These are phyloP conservation scores for Percopsis transmontana DNA, from an alignment of 2,113 vertebrate species.

Conservation along the genomic window DNA sequence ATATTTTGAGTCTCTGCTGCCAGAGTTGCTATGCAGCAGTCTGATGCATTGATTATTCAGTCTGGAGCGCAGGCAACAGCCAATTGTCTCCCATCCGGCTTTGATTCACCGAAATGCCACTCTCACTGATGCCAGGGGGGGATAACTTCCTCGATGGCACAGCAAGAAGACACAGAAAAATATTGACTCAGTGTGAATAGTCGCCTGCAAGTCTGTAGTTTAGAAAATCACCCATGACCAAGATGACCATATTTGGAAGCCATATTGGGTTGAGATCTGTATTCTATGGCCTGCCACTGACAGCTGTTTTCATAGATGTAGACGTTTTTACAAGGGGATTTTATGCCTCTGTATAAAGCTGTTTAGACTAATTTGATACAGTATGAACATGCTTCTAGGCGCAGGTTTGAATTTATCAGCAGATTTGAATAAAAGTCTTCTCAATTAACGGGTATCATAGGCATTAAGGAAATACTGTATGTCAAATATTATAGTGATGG, in stretches of 20 bases:
- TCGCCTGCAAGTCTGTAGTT: not conserved
- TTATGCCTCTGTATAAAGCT: not conserved
- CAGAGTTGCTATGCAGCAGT: constrained; percentile 52
- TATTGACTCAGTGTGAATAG: constrained; percentile 44
- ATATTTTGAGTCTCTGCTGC: constrained; percentile 11
- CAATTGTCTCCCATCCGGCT: constrained; percentile 53
- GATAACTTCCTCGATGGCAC: constrained; percentile 45
- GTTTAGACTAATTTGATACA: not conserved
- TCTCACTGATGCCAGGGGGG: constrained; percentile 45
- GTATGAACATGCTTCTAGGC: not conserved
- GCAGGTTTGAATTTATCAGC: not conserved
- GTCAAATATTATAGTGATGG: no score
- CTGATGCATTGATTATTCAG: constrained; percentile 58
- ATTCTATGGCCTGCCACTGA: not conserved
- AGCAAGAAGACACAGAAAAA: constrained; percentile 45
- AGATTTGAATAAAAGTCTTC: not conserved
- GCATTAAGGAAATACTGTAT: no score
- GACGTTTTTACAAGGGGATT: not conserved
- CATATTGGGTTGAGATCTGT: not conserved
- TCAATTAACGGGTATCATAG: no score
- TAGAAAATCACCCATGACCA: constrained; percentile 9
- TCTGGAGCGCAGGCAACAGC: constrained; percentile 41
- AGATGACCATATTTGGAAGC: not conserved
- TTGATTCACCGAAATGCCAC: constrained; percentile 57
- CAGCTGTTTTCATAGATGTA: not conserved